Conservation (phyloP, 2,797 vertebrate species). For the Sebastes matsubarae region DNA sequence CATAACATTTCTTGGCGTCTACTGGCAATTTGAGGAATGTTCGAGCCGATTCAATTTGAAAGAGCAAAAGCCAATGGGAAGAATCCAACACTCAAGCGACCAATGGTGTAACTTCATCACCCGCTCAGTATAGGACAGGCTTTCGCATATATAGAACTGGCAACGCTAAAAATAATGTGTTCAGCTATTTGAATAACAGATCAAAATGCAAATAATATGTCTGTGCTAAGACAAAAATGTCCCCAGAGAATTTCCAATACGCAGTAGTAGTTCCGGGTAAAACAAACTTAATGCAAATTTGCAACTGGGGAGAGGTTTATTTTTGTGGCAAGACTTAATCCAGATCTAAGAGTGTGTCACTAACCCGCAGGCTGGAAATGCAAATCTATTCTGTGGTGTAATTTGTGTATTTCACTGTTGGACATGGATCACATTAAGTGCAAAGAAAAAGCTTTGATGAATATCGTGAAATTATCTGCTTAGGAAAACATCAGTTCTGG, state of each 20-base stretch:
- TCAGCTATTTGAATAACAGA: not conserved
- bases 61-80: not conserved
- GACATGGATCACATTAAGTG: not conserved
- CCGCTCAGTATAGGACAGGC: not conserved
- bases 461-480: not conserved
- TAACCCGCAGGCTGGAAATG: not conserved
- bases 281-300: constrained; percentile 1
- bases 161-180: not conserved
- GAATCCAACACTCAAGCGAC: not conserved
- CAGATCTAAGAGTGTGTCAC: not conserved
- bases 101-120: not conserved
- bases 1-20: not conserved
- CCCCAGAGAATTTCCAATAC: not conserved
- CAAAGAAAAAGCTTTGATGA: not conserved
- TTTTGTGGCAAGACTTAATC: not conserved
- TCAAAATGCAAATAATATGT: not conserved
- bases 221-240: not conserved
- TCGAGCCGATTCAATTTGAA: not conserved
- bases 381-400: not conserved
- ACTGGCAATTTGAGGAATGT: not conserved
- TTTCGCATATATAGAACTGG: not conserved
- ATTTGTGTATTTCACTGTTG: not conserved
- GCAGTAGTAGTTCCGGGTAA: not conserved
- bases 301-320: not conserved
- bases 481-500: constrained; percentile 17